Evolutionary conservation across 2,888 invertebrate species (phyloP).

Genomic region (Tethea ocularis): DNA sequence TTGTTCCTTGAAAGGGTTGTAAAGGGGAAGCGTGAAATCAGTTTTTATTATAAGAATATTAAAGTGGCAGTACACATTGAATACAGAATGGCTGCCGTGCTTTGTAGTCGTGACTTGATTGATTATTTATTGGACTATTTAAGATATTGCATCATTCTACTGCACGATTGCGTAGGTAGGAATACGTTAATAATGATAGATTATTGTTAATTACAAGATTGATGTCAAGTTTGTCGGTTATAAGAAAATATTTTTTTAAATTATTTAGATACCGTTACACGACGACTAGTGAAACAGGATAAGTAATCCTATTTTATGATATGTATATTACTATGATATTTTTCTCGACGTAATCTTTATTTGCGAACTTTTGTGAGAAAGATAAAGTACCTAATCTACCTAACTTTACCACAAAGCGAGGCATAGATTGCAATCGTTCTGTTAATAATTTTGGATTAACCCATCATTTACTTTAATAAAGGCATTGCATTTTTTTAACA

Average conservation of each 20-base stretch:
- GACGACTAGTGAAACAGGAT: background rate
- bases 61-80: slow-evolving; percentile 5
- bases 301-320: background rate
- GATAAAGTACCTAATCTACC: no score
- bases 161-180: slow-evolving; percentile 4
- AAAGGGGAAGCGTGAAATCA: slow-evolving; percentile 60
- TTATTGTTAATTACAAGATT: slow-evolving; percentile 8
- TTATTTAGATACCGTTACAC: background rate
- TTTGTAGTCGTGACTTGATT: slow-evolving; percentile 14
- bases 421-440: background rate
- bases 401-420: background rate
- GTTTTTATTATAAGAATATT: slow-evolving; percentile 19
- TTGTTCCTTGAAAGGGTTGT: slow-evolving; percentile 44
- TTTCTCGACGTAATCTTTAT: background rate
- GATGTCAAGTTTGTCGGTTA: slow-evolving; percentile 1
- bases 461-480: no score
- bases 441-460: no score
- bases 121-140: slow-evolving; percentile 20
- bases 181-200: slow-evolving; percentile 5
- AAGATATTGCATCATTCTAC: slow-evolving; percentile 16
- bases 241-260: background rate
- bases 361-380: background rate
- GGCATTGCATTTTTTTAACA: no score
- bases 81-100: slow-evolving; percentile 5
- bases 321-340: no score